phyloP scores from a whole-genome alignment of 2,888 invertebrate genomes.

The Nymphalis polychloros region DNA sequence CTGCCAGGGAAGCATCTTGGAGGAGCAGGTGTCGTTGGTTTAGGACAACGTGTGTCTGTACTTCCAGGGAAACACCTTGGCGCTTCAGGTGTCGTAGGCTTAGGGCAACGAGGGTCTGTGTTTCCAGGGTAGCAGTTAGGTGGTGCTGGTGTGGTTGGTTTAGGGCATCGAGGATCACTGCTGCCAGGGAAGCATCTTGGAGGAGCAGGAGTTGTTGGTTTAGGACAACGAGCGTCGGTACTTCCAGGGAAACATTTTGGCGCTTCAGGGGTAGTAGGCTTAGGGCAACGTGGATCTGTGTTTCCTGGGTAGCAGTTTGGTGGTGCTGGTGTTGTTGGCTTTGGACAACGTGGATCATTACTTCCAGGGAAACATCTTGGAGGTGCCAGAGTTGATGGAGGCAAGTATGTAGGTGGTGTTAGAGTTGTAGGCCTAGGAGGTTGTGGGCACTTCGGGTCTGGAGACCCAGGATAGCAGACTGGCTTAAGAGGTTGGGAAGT shows the following conservation, averaged over 20 bases:
- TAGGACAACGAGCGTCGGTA: conserved; percentile 50
- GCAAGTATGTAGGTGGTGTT: conserved; percentile 38
- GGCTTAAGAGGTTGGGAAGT: conserved; percentile 43
- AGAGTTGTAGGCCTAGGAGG: conserved; percentile 40
- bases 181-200: conserved; percentile 47
- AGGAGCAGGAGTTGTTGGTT: conserved; percentile 45
- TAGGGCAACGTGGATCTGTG: conserved; percentile 20
- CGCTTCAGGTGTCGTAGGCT: background rate
- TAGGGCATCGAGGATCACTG: conserved; percentile 48
- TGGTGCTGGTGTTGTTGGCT: conserved; percentile 42
- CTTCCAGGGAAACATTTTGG: conserved; percentile 47
- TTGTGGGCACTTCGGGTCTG: too few relatives aligned
- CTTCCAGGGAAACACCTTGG: background rate
- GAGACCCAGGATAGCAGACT: conserved; percentile 28
- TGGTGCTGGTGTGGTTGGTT: conserved; percentile 40
- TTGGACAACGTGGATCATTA: conserved; percentile 44
- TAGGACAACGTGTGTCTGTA: conserved; percentile 18
- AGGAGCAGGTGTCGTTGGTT: conserved; percentile 46
- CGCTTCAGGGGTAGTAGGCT: conserved; percentile 39
- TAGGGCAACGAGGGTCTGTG: conserved; percentile 10
- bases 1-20: conserved; percentile 47
- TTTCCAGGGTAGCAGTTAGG: conserved; percentile 32
- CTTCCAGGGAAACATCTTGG: conserved; percentile 48
- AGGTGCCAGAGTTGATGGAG: conserved; percentile 45
- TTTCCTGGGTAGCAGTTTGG: conserved; percentile 43